Base-by-base conservation (phyloP, 1,140 invertebrate species). In the Formica selysi region DNA sequence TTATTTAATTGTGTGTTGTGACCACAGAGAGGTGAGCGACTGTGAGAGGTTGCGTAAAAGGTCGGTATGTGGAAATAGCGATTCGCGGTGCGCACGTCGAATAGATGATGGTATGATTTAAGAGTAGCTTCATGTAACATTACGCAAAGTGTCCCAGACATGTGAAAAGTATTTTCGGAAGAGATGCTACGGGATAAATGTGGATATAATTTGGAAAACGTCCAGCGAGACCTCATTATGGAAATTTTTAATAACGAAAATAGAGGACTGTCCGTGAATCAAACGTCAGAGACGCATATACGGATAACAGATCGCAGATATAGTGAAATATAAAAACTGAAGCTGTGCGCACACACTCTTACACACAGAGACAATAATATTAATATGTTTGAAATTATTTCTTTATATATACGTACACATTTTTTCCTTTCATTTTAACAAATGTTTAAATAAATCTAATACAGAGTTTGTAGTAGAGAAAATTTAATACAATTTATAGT, bases 21-120 rank as follows among this genome's bases (percentile, higher is more conserved):
- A 71, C 44, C 22, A 22, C 48, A 29, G 29, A 67, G 38, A 71
- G 57, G 65, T 71, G 44, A 54, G 76, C 16, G 76, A 67, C 26
- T 32, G 29, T 62, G 65, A 5, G 51, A 78, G 74, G 38, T 76
- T 80, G 44, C 64, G 76, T 80, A 68, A 71, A 57, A 81, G 51
- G 65, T 80, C 78, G 65, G 32, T 32, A 26, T 11, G 32, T 70
- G 64, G 36, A 71, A 70, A 70, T 68, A 70, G 44, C 22, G 22
- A 70, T 13, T 76, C 36, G 57, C 74, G 36, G 57, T 61, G 51
- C 3, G 19, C 51, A 38, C 8, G 38, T 62, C 36, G 22, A 41
- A 38, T 44, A 76, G 16, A 10, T 61, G 16, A 10, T 61, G 54
- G 13, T 44, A 41, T 76, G 38, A 76, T 76, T 76, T 64, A 64